A percentile compares a stretch with the other conserved stretches of the same genome.
Evolutionary conservation across 2,797 vertebrate genomes (phyloP).

Genomic region (Zenarchopterus dispar): DNA sequence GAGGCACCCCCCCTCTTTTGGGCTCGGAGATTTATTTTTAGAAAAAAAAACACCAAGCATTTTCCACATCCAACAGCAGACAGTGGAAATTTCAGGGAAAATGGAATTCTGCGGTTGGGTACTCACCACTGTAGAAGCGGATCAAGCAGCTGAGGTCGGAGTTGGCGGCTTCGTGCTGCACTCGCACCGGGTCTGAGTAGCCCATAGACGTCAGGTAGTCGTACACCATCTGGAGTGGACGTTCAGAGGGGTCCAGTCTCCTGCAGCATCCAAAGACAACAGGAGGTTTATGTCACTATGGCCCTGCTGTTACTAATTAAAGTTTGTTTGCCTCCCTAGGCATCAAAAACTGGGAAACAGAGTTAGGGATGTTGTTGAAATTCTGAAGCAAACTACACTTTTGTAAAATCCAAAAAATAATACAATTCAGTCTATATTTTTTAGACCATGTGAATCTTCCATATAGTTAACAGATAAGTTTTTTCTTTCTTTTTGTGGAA

Average conservation of each 20-base stretch:
- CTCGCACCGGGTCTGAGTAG: constrained; percentile 87
- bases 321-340: too few relatives aligned
- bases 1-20: too few relatives aligned
- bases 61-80: constrained; percentile 12
- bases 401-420: too few relatives aligned
- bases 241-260: constrained; percentile 89
- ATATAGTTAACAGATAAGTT: too few relatives aligned
- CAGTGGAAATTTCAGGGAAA: constrained; percentile 14
- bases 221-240: constrained; percentile 93
- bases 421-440: too few relatives aligned
- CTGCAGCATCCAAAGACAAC: constrained; percentile 66
- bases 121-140: constrained; percentile 95
- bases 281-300: background rate
- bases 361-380: too few relatives aligned
- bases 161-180: constrained; percentile 93
- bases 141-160: constrained; percentile 97
- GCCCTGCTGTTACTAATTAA: too few relatives aligned
- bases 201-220: constrained; percentile 91
- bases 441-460: too few relatives aligned
- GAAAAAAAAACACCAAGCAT: constrained; percentile 7
- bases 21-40: constrained; percentile 10
- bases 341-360: too few relatives aligned
- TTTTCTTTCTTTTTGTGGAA: too few relatives aligned
- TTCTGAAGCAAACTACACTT: too few relatives aligned
- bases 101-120: background rate